These are phyloP conservation scores for Chelonus insularis DNA, from an alignment of 1,140 invertebrate species.

Conservation along the genomic window DNA sequence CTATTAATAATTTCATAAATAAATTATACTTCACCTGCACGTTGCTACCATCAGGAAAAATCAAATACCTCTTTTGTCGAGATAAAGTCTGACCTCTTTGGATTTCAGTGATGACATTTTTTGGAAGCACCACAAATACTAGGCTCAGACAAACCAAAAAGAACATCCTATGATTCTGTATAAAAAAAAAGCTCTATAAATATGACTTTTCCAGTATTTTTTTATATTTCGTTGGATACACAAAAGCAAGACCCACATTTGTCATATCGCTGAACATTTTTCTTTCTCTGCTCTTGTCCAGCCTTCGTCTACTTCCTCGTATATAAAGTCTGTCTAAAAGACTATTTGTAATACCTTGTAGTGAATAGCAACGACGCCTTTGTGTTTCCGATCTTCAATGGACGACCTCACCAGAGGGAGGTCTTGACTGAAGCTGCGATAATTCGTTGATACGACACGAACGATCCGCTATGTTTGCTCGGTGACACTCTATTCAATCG, in stretches of 20 bases:
- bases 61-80: slow-evolving; percentile 51
- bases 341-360: slow-evolving; percentile 1
- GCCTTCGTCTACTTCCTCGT: neutral
- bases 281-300: neutral
- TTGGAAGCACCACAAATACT: neutral
- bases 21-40: slow-evolving; percentile 46
- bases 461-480: slow-evolving; percentile 29
- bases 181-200: slow-evolving; percentile 3
- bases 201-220: slow-evolving; percentile 5
- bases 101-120: neutral
- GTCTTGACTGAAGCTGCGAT: slow-evolving; percentile 18
- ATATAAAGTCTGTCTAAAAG: neutral
- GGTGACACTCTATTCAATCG: slow-evolving; percentile 16
- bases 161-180: slow-evolving; percentile 1
- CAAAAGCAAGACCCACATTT: slow-evolving; percentile 6
- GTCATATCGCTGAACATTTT: slow-evolving; percentile 9
- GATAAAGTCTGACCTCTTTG: slow-evolving; percentile 37
- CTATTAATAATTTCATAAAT: too few relatives aligned
- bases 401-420: neutral
- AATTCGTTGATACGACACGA: slow-evolving; percentile 28
- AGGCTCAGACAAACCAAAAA: slow-evolving; percentile 10
- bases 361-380: slow-evolving; percentile 2
- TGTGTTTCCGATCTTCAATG: slow-evolving; percentile 10
- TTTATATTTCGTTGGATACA: slow-evolving; percentile 2
- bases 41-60: slow-evolving; percentile 55